Conservation (phyloP, 1,140 invertebrate species). For the Calosoma granatense region DNA sequence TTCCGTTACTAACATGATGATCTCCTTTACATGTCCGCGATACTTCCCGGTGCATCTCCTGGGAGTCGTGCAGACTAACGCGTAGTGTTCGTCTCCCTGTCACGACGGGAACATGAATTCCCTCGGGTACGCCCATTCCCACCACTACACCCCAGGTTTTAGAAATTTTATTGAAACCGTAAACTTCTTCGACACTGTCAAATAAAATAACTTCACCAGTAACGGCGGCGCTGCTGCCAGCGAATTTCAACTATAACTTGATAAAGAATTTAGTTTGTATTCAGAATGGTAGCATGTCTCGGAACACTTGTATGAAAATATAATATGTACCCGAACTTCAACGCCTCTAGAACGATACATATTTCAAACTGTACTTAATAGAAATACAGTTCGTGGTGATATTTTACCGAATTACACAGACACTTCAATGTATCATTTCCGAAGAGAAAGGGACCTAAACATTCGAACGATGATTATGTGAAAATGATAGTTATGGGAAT, state of each 20-base stretch:
- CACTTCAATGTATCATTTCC: too few species aligned
- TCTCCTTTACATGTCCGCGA: not conserved
- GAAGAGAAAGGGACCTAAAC: too few species aligned
- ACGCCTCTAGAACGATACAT: too few species aligned
- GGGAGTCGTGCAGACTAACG: not conserved
- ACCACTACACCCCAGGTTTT: not conserved
- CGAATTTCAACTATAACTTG: not conserved
- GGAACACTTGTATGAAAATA: too few species aligned
- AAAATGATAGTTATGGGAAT: too few species aligned
- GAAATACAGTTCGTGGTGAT: too few species aligned
- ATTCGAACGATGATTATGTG: too few species aligned
- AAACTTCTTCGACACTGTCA: not conserved
- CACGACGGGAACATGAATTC: not conserved
- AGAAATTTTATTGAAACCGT: constrained; percentile 8
- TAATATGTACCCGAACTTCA: not conserved
- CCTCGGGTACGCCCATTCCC: not conserved
- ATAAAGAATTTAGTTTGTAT: constrained; percentile 5
- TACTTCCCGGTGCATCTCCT: too few species aligned
- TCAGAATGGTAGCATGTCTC: not conserved
- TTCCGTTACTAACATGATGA: not conserved
- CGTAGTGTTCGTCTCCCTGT: not conserved
- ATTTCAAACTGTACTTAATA: too few species aligned
- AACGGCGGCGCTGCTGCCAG: not conserved
- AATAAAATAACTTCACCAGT: constrained; percentile 1
- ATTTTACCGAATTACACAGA: too few species aligned